A percentile compares a stretch with the other conserved stretches of the same genome.
These are phyloP conservation scores for Actinia equina DNA, from an alignment of 64 coral and sea anemone species.

Conservation along the genomic window DNA sequence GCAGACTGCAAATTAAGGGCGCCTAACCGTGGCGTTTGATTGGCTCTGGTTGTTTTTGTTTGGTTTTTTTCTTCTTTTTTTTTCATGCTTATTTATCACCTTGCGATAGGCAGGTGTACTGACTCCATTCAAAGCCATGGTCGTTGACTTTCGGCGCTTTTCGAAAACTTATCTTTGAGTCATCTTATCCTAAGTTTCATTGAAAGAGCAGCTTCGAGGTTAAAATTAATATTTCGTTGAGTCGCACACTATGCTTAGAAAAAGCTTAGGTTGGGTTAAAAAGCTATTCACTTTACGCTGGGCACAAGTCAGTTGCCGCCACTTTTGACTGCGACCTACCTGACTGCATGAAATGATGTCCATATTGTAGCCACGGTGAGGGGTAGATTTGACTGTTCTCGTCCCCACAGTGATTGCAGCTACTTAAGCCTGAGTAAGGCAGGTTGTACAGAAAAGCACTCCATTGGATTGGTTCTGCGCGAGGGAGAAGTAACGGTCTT, in stretches of 20 bases:
- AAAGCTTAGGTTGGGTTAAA: no score
- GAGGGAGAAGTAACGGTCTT: constrained; percentile 74
- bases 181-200: no score
- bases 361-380: constrained; percentile 27
- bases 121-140: neutral
- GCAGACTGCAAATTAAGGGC: no score
- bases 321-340: neutral
- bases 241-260: no score
- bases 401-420: constrained; percentile 25
- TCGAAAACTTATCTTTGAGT: no score
- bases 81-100: neutral
- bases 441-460: constrained; percentile 15
- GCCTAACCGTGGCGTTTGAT: no score
- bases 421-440: neutral
- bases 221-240: no score
- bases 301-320: no score
- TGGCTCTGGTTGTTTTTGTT: no score
- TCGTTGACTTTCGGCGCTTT: neutral
- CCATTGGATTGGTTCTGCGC: constrained; percentile 59
- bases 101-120: neutral
- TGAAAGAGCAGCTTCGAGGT: no score
- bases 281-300: no score
- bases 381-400: neutral
- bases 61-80: no score
- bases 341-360: constrained; percentile 20